phyloP scores from a whole-genome alignment of 2,797 vertebrate genomes.

The Falco peregrinus region DNA sequence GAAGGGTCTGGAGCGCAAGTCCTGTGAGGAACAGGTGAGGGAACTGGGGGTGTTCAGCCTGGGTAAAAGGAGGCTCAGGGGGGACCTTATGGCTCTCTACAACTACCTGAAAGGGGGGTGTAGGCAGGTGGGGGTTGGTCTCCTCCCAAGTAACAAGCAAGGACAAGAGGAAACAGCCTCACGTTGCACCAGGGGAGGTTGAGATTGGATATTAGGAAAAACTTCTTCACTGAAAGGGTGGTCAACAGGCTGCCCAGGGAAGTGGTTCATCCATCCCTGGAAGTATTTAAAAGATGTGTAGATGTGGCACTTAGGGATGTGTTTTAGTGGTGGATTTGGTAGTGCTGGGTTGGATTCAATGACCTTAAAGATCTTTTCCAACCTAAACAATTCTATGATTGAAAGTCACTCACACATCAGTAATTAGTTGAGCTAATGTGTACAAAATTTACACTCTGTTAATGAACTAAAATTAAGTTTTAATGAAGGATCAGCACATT shows the following conservation, averaged over 20 bases:
- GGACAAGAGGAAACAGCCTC: neutral
- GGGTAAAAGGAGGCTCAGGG: neutral
- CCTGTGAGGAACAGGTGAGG: rapidly evolving
- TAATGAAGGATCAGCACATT: neutral
- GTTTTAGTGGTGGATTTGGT: no score
- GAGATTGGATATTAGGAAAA: neutral
- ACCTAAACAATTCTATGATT: neutral
- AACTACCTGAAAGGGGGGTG: neutral
- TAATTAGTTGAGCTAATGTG: neutral
- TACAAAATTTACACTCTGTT: neutral
- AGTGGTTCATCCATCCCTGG: neutral
- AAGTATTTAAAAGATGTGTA: neutral
- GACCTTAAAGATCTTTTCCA: neutral
- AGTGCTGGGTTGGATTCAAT: neutral
- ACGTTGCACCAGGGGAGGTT: neutral
- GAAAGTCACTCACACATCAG: neutral
- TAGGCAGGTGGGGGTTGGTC: rapidly evolving
- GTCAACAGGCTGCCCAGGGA: neutral
- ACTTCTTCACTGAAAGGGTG: neutral
- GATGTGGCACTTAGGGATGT: neutral
- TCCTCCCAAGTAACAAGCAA: neutral
- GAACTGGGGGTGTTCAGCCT: neutral
- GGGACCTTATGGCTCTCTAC: rapidly evolving
- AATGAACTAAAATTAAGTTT: neutral
- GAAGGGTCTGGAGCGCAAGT: rapidly evolving